These are phyloP conservation scores for Pagetopsis macropterus DNA, from an alignment of 2,797 vertebrate species.

Conservation along the genomic window DNA sequence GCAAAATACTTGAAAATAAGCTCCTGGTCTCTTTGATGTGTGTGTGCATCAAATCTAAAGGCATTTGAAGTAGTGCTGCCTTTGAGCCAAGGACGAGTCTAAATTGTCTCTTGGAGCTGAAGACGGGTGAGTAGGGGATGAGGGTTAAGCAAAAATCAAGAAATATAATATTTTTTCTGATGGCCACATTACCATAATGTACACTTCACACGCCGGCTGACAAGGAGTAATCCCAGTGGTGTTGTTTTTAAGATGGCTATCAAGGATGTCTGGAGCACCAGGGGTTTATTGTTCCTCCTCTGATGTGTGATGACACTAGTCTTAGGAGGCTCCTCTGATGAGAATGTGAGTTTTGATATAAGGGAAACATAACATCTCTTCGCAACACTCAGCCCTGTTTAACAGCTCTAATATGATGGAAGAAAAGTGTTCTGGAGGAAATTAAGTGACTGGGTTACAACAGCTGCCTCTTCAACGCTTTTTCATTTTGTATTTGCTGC, in stretches of 20 bases:
- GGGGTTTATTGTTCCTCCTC: constrained; percentile 66
- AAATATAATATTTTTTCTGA: constrained; percentile 67
- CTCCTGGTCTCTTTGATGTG: constrained; percentile 86
- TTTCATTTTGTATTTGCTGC: constrained; percentile 68
- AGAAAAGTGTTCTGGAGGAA: constrained; percentile 72
- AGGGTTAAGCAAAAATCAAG: constrained; percentile 76
- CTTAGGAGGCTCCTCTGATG: constrained; percentile 68
- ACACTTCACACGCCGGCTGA: constrained; percentile 62
- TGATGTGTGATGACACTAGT: constrained; percentile 71
- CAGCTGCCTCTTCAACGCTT: constrained; percentile 70
- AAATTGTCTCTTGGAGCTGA: constrained; percentile 80
- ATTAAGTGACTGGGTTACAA: constrained; percentile 74
- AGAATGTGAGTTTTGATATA: constrained; percentile 70
- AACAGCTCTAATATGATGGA: constrained; percentile 75
- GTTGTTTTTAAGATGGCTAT: constrained; percentile 61
- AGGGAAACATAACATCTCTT: constrained; percentile 57
- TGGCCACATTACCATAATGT: constrained; percentile 67
- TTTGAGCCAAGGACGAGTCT: constrained; percentile 84
- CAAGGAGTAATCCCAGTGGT: constrained; percentile 60
- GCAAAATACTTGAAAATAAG: constrained; percentile 86
- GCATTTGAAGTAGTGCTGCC: constrained; percentile 81
- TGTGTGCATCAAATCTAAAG: constrained; percentile 82
- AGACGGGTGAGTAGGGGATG: constrained; percentile 64
- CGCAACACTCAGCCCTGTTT: constrained; percentile 65
- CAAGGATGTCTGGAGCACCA: constrained; percentile 56